These are phyloP conservation scores for Campoplex capitator DNA, from an alignment of 2,888 invertebrate genomes.

Conservation along the genomic window DNA sequence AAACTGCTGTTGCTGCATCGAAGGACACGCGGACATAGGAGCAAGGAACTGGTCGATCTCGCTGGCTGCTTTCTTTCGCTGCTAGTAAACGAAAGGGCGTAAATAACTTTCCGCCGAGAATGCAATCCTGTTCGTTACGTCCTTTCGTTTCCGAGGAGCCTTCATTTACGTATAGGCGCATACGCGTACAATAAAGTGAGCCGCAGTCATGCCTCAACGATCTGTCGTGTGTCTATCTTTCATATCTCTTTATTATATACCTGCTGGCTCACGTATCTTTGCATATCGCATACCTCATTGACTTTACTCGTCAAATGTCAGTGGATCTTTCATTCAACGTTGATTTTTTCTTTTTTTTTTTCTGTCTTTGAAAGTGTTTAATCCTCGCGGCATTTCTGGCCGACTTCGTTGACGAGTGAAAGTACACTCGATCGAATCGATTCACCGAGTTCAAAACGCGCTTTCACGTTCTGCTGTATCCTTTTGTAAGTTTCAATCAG, in stretches of 20 bases:
- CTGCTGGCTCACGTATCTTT: slow-evolving; percentile 46
- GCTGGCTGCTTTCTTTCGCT: slow-evolving; percentile 26
- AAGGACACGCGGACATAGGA: slow-evolving; percentile 37
- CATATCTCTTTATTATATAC: slow-evolving; percentile 33
- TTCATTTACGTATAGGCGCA: neutral
- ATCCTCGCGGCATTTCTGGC: slow-evolving; percentile 22
- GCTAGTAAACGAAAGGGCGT: neutral
- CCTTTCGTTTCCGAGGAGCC: neutral
- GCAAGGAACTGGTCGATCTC: slow-evolving; percentile 31
- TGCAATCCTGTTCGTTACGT: neutral
- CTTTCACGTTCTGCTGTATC: neutral
- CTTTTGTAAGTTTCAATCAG: neutral
- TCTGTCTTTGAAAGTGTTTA: neutral
- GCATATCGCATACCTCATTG: slow-evolving; percentile 53
- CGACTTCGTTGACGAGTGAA: neutral
- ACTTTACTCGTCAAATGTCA: slow-evolving; percentile 34
- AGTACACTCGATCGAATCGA: slow-evolving; percentile 24
- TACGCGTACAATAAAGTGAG: slow-evolving; percentile 9
- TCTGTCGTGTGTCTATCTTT: slow-evolving; percentile 43
- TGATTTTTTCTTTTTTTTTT: neutral
- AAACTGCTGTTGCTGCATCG: slow-evolving; percentile 38
- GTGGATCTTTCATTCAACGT: slow-evolving; percentile 28
- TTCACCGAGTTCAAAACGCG: slow-evolving; percentile 1
- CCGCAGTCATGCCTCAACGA: slow-evolving; percentile 51
- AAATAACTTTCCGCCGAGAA: neutral